Percentiles rank a stretch among this genome's conserved stretches.
Conservation (phyloP, 2,113 vertebrate genomes). For the Chaenocephalus aceratus region DNA sequence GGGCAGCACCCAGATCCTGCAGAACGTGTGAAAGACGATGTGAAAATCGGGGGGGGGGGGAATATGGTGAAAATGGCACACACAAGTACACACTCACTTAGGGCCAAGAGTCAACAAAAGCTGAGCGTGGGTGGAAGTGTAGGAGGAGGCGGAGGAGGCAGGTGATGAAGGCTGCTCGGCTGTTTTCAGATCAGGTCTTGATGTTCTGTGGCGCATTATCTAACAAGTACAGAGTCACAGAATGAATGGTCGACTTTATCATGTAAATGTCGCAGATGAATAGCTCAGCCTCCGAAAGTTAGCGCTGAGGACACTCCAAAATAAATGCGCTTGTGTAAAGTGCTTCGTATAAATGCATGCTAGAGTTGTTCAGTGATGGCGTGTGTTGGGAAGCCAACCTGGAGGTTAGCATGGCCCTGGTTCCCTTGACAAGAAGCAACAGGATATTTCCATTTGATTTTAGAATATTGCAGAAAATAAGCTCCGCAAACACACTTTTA, state of each 20-base stretch:
- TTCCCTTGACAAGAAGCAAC: too few species aligned
- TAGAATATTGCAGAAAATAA: too few species aligned
- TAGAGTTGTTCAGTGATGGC: too few species aligned
- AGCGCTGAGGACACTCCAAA: background rate
- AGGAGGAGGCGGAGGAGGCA: constrained; percentile 50
- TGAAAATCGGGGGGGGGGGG: background rate
- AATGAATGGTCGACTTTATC: constrained; percentile 28
- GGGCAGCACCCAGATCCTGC: constrained; percentile 2
- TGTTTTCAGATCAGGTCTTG: constrained; percentile 58
- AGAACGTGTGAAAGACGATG: constrained; percentile 35
- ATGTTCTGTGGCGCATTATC: constrained; percentile 49
- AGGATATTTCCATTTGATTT: too few species aligned
- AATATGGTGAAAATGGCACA: constrained; percentile 45
- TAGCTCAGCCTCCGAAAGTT: constrained; percentile 13
- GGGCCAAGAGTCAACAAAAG: constrained; percentile 74
- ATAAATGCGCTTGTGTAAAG: too few species aligned
- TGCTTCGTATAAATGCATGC: too few species aligned
- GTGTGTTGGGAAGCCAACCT: too few species aligned
- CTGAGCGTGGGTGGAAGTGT: constrained; percentile 72
- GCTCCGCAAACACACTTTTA: too few species aligned
- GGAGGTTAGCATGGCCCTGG: too few species aligned
- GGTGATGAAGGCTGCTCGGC: constrained; percentile 53
- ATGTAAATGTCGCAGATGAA: constrained; percentile 39
- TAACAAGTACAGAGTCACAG: constrained; percentile 31
- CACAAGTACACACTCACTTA: constrained; percentile 59